Evolutionary conservation across 2,797 vertebrate species (phyloP).

Genomic region (Glossophaga mutica): DNA sequence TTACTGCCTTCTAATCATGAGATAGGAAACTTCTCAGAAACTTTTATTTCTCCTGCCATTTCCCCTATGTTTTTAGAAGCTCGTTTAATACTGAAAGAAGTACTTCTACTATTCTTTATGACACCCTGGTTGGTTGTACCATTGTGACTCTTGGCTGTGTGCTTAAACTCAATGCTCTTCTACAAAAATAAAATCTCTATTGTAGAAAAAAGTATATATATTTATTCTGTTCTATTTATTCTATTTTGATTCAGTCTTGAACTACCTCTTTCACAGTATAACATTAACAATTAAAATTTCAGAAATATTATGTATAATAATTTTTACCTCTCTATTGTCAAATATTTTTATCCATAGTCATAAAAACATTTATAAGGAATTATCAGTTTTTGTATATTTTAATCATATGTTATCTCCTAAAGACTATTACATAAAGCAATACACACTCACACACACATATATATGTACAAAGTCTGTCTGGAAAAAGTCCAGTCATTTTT

Average conservation of each 20-base stretch:
- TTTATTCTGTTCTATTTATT: too few relatives aligned
- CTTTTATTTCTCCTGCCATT: neutral
- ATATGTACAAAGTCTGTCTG: neutral
- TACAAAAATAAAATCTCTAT: neutral
- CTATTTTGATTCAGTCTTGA: neutral
- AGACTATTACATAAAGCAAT: neutral
- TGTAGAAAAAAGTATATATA: neutral
- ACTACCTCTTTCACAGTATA: neutral
- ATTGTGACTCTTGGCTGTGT: neutral
- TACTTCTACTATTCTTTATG: neutral
- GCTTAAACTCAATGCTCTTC: neutral
- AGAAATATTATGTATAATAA: neutral
- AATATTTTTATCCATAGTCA: neutral
- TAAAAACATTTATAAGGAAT: neutral
- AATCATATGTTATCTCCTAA: neutral
- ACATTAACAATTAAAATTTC: neutral
- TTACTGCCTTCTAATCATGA: neutral
- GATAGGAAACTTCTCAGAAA: neutral
- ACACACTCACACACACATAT: too few relatives aligned
- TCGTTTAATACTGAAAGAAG: neutral
- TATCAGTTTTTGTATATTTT: neutral
- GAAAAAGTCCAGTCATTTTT: too few relatives aligned
- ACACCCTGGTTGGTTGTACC: neutral
- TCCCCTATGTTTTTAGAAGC: neutral
- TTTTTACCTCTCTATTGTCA: neutral